These are phyloP conservation scores for Scaptomyza parva DNA, from an alignment of 2,888 invertebrate genomes.

Conservation along the genomic window DNA sequence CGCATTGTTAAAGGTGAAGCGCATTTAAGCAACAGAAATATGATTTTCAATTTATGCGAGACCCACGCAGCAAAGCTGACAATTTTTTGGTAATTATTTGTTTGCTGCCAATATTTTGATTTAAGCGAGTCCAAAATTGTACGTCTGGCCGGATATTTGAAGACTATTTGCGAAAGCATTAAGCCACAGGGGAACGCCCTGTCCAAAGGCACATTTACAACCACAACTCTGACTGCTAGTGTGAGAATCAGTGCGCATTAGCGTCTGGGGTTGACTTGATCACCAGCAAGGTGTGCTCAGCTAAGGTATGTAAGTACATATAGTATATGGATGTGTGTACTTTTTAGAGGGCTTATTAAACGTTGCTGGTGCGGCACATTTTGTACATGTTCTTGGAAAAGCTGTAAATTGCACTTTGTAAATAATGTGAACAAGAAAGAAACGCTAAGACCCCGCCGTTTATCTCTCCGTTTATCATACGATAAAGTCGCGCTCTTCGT, in stretches of 20 bases:
- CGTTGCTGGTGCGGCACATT: constrained; percentile 54
- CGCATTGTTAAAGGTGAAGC: constrained; percentile 52
- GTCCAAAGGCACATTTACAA: constrained; percentile 2
- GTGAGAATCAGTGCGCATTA: constrained; percentile 51
- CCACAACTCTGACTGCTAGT: constrained; percentile 22
- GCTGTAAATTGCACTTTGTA: constrained; percentile 75
- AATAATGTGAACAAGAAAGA: constrained; percentile 58
- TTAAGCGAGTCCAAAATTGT: constrained; percentile 58
- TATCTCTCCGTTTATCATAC: constrained; percentile 64
- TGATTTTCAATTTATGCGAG: constrained; percentile 57
- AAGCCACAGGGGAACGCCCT: constrained; percentile 54
- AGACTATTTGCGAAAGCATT: constrained; percentile 78
- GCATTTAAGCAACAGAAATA: constrained; percentile 31
- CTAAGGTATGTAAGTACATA: constrained; percentile 15
- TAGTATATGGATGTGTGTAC: background rate
- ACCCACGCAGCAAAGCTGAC: constrained; percentile 29
- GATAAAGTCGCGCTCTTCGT: constrained; percentile 65
- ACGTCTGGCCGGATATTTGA: constrained; percentile 67
- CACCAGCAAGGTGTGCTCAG: constrained; percentile 48
- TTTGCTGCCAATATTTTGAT: constrained; percentile 69
- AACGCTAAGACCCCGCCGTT: constrained; percentile 68
- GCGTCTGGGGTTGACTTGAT: constrained; percentile 42
- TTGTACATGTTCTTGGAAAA: constrained; percentile 69
- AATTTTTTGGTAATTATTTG: constrained; percentile 70
- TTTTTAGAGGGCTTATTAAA: constrained; percentile 64